Conservation (phyloP, 2,113 vertebrate genomes). For the Campylomormyrus numenius region DNA sequence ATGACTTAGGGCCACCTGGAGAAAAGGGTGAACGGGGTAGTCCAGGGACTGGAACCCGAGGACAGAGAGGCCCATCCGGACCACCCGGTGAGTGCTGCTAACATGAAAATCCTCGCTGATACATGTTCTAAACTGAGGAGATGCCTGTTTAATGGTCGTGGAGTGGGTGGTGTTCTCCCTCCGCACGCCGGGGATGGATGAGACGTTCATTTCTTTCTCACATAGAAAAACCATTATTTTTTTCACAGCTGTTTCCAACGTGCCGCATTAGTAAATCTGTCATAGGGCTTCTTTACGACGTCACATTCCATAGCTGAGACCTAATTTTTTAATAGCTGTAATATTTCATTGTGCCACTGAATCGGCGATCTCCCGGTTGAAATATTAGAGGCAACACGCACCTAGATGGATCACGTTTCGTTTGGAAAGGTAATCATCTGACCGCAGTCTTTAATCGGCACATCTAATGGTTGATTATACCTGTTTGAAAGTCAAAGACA, state of each 20-base stretch:
- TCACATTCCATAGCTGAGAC: background rate
- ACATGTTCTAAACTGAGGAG: background rate
- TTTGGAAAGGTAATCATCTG: constrained; percentile 40
- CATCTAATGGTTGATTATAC: background rate
- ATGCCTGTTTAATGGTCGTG: background rate
- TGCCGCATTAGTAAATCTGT: constrained; percentile 11
- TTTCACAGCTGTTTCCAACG: constrained; percentile 24
- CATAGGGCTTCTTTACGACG: background rate
- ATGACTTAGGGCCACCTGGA: constrained; percentile 71
- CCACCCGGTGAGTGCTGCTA: constrained; percentile 70
- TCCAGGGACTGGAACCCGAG: constrained; percentile 69
- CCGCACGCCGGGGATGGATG: too few species aligned
- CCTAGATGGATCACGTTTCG: constrained; percentile 18
- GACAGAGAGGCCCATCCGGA: constrained; percentile 77
- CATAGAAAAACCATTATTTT: constrained; percentile 10
- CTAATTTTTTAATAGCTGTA: background rate
- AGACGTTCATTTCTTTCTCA: background rate
- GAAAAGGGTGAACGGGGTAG: constrained; percentile 89
- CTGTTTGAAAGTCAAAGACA: background rate
- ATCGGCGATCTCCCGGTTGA: background rate
- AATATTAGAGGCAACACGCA: background rate
- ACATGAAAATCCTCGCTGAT: background rate
- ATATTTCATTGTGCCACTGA: constrained; percentile 9
- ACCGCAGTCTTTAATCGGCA: constrained; percentile 21
- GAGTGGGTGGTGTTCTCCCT: background rate